Evolutionary conservation across 2,113 vertebrate species (phyloP).

Genomic region (Xiphophorus hellerii): DNA sequence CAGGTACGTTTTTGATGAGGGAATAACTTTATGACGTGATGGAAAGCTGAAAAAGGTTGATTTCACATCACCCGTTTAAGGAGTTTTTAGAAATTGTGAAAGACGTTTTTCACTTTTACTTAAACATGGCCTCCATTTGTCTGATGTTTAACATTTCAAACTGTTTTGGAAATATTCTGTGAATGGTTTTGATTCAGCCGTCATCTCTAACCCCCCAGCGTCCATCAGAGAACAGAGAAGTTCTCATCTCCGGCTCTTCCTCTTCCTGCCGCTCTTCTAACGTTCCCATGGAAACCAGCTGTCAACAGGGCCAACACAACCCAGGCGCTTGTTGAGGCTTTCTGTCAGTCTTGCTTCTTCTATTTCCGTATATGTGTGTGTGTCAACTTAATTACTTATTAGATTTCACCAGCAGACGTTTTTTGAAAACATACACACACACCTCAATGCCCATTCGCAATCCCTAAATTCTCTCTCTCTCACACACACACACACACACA

Average conservation of each 20-base stretch:
- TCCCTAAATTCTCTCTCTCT: slow-evolving; percentile 11
- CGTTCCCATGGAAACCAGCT: slow-evolving; percentile 37
- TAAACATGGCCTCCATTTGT: not conserved
- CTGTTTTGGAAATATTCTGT: not conserved
- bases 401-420: slow-evolving; percentile 26
- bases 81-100: too few relatives aligned
- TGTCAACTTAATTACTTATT: slow-evolving; percentile 25
- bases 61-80: too few relatives aligned
- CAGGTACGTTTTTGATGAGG: too few relatives aligned
- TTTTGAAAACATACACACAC: slow-evolving; percentile 2
- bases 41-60: too few relatives aligned
- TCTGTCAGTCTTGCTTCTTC: slow-evolving; percentile 36
- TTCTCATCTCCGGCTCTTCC: slow-evolving; percentile 5
- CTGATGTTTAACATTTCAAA: not conserved
- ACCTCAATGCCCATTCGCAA: not conserved
- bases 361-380: slow-evolving; percentile 18
- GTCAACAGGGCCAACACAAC: slow-evolving; percentile 27
- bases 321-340: slow-evolving; percentile 26
- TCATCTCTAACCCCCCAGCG: not conserved
- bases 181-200: not conserved
- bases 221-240: not conserved
- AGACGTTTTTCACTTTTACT: not conserved
- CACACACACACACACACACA: slow-evolving; percentile 3
- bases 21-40: too few relatives aligned
- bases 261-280: slow-evolving; percentile 21